Conservation (phyloP, 92 coral and sea anemone genomes). For the Palythoa grandis region DNA sequence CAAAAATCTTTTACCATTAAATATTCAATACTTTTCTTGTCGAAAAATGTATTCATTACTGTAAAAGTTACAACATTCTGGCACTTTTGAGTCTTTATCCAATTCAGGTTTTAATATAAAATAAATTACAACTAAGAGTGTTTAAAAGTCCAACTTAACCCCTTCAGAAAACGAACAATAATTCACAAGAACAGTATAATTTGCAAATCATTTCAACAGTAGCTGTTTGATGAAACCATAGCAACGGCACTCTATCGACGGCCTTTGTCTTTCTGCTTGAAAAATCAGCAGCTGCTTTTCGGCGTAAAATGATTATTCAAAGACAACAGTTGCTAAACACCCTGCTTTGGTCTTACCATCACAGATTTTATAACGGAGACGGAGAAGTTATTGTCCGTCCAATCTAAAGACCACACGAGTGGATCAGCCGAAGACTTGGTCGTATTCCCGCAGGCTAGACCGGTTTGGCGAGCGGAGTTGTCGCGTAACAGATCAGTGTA, state of each 20-base stretch:
- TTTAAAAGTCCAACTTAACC: not conserved
- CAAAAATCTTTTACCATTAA: not conserved
- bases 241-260: conserved; percentile 1
- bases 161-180: conserved; percentile 19
- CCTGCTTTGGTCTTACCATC: not conserved
- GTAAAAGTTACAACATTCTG: not conserved
- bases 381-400: not conserved
- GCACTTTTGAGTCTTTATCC: not conserved
- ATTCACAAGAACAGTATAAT: not conserved
- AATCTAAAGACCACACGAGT: conserved; percentile 1
- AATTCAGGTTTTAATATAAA: not conserved
- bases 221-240: conserved; percentile 37
- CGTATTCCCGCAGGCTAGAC: not conserved
- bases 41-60: not conserved
- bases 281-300: conserved; percentile 32
- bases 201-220: conserved; percentile 6
- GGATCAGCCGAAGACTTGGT: not conserved
- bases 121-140: conserved; percentile 13
- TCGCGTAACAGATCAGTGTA: not conserved
- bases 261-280: conserved; percentile 44
- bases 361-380: not conserved
- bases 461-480: too few relatives aligned
- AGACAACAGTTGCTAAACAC: conserved; percentile 29
- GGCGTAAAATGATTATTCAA: conserved; percentile 40
- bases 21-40: not conserved